Conservation (phyloP, 2,888 invertebrate genomes). For the Eilema caniola region DNA sequence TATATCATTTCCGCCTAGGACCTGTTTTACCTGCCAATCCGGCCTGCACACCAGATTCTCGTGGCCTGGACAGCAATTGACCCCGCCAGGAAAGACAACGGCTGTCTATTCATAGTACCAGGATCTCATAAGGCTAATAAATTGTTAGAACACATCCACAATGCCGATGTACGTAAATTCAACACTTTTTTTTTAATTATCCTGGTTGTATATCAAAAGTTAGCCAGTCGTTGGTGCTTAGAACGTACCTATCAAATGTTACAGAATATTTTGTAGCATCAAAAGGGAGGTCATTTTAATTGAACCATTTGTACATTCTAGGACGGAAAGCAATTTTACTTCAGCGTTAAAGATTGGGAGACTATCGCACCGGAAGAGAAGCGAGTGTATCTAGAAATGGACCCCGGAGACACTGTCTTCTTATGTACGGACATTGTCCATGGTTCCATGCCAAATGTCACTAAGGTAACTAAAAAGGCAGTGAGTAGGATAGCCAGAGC, state of each 20-base stretch:
- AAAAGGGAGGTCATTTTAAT: background rate
- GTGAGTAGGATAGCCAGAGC: no score
- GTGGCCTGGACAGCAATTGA: slow-evolving; percentile 96
- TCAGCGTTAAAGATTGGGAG: slow-evolving; percentile 85
- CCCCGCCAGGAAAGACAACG: slow-evolving; percentile 89
- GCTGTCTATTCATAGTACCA: slow-evolving; percentile 93
- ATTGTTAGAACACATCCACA: slow-evolving; percentile 87
- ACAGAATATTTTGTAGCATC: no score
- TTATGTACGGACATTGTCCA: slow-evolving; percentile 95
- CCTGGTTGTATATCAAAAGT: no score
- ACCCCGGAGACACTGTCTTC: slow-evolving; percentile 94
- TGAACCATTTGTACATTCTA: slow-evolving; percentile 11
- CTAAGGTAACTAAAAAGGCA: slow-evolving; percentile 77
- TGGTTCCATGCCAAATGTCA: slow-evolving; percentile 93
- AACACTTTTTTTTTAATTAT: no score
- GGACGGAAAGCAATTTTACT: slow-evolving; percentile 86
- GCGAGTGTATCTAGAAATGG: slow-evolving; percentile 90
- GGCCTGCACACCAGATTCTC: slow-evolving; percentile 91
- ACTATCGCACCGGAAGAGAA: slow-evolving; percentile 64
- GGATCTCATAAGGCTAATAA: slow-evolving; percentile 88
- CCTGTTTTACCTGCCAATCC: slow-evolving; percentile 94
- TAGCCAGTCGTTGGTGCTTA: no score
- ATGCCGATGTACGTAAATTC: slow-evolving; percentile 42
- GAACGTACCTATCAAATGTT: no score
- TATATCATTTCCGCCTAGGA: slow-evolving; percentile 85